A percentile compares a stretch with the other conserved stretches of the same genome.
phyloP scores from a whole-genome alignment of 2,113 vertebrate genomes.

The Strix uralensis region DNA sequence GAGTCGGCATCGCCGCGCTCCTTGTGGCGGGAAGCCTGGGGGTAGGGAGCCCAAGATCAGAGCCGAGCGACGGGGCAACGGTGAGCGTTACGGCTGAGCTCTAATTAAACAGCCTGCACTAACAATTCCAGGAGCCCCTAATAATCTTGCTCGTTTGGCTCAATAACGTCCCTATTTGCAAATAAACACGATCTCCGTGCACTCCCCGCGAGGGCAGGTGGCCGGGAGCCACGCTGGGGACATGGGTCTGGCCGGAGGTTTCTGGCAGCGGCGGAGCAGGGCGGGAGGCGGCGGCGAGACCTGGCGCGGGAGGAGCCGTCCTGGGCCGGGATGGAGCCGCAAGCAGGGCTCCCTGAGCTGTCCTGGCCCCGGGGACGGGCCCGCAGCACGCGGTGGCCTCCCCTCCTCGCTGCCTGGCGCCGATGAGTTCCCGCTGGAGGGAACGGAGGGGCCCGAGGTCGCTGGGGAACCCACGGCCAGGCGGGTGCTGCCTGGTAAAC shows the following conservation, averaged over 20 bases:
- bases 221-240: neutral
- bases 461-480: neutral
- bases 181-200: fast-evolving
- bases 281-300: neutral
- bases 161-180: neutral
- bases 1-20: neutral
- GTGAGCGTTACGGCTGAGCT: neutral
- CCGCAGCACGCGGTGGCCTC: neutral
- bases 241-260: fast-evolving
- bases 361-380: too few relatives aligned
- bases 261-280: neutral
- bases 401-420: neutral
- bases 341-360: neutral
- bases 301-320: neutral
- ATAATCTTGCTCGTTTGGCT: neutral
- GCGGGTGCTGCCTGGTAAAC: neutral
- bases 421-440: fast-evolving
- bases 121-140: neutral
- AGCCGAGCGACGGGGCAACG: neutral
- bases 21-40: neutral
- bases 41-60: neutral
- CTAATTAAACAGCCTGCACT: neutral
- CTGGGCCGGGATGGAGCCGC: neutral
- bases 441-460: neutral
- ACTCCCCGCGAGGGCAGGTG: neutral